Conservation (phyloP, 1,140 invertebrate genomes). For the Drosophila mojavensis region DNA sequence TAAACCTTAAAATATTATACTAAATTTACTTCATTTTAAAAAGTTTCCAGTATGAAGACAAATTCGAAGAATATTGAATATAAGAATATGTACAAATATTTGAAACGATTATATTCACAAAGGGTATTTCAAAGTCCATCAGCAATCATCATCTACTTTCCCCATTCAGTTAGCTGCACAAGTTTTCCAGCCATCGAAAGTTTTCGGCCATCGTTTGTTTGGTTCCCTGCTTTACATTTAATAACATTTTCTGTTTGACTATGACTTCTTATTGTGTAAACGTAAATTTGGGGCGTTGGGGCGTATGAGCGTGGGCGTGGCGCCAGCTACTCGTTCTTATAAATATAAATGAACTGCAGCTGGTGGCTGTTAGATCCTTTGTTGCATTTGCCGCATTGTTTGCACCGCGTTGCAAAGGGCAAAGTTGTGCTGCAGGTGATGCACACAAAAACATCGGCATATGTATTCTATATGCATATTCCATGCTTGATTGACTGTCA, state of each 20-base stretch:
- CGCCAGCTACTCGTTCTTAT: conserved; percentile 43
- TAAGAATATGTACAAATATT: no score
- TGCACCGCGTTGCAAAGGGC: conserved; percentile 27
- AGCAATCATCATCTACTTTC: background rate
- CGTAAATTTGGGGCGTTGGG: background rate
- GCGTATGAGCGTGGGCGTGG: conserved; percentile 1
- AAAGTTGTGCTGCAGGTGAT: conserved; percentile 35
- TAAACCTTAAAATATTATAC: no score
- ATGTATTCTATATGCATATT: conserved; percentile 17
- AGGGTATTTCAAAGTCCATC: background rate
- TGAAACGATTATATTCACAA: no score
- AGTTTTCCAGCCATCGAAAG: conserved; percentile 53
- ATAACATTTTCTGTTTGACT: conserved; percentile 74
- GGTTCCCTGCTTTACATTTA: conserved; percentile 68
- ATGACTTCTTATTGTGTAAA: conserved; percentile 50
- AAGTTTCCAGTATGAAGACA: no score
- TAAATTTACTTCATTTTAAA: no score
- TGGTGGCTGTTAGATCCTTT: conserved; percentile 36
- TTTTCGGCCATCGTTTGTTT: conserved; percentile 60
- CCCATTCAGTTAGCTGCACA: conserved; percentile 1
- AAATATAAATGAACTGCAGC: conserved; percentile 70
- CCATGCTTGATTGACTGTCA: conserved; percentile 72
- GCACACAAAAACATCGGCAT: conserved; percentile 6
- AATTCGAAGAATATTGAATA: no score
- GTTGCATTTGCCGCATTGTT: conserved; percentile 72